Base-by-base conservation (phyloP, 2,888 invertebrate species). In the Cheilosia pagana region DNA sequence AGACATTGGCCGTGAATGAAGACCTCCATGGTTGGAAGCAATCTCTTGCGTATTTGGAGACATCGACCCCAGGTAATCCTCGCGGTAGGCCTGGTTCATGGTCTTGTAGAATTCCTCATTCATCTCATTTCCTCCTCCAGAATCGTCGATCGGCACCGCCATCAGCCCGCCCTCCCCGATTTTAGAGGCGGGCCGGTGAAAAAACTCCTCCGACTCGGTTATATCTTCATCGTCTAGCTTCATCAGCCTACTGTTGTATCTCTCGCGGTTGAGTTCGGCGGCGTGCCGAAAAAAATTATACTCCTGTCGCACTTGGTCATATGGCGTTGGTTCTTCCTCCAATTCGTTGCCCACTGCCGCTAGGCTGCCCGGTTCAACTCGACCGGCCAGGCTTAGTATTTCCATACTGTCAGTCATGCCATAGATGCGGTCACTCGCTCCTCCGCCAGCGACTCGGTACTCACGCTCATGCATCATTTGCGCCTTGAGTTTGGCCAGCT, bases 91-190 rank as follows among this genome's bases (percentile, higher is more conserved):
- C 92, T 96, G 96, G 92, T 97, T 97, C 57, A 97, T 93, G 89
- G 96, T 97, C 88, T 96, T 95, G 91, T 97, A 97, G 91, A 97
- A 97, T 25, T 96, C 96, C 92, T 97, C 97, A 89, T 96, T 96
- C 4, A 96, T 96, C 90, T 94, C 94, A 39, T 92, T 72, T 76
- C 88, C 88, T 45, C 89, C 91, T 0, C 90, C 91, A 3, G 90
- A 89, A 67, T 91, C 91, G 62, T 90, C 90, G 21, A 91, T 90
- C 7, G 90, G 89, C 1, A 88, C 87, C n/a, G 88, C 87, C 62
- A 90, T 87, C 57, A 88, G 87, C 12, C 88, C 89, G 0, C 89
- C 90, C 45, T 89, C 89, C 0, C 88, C 89, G 1, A 86, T 88
- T 76, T 90, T 90, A 89, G 88, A 89, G 89, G 89, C 90, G 45